phyloP scores from a whole-genome alignment of 1,140 invertebrate species.

The Drosophila neocordata region DNA sequence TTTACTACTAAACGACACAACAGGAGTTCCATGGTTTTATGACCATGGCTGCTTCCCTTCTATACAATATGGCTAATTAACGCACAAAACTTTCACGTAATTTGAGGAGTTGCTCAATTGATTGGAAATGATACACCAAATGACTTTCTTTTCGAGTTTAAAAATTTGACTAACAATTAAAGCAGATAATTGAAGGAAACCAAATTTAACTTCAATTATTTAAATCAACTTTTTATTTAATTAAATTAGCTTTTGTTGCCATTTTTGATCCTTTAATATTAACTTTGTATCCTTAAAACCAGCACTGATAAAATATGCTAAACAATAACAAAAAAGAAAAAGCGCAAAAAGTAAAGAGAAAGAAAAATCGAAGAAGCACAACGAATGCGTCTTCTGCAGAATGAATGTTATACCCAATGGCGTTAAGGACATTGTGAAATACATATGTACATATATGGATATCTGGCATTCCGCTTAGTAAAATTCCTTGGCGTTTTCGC shows the following conservation, averaged over 20 bases:
- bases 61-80: slow-evolving; percentile 21
- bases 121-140: slow-evolving; percentile 5
- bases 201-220: neutral
- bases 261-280: no score
- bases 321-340: neutral
- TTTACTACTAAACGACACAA: slow-evolving; percentile 62
- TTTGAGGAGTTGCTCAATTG: slow-evolving; percentile 18
- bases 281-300: no score
- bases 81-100: slow-evolving; percentile 15
- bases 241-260: no score
- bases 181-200: no score
- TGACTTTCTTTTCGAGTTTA: neutral
- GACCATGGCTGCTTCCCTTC: slow-evolving; percentile 2
- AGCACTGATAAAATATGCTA: no score
- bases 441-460: no score
- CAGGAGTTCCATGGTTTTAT: slow-evolving; percentile 46
- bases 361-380: slow-evolving; percentile 5
- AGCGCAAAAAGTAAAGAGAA: neutral
- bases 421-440: slow-evolving; percentile 33
- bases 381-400: slow-evolving; percentile 44
- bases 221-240: no score
- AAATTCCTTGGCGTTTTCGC: slow-evolving; percentile 57
- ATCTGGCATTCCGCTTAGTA: slow-evolving; percentile 41
- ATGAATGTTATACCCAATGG: slow-evolving; percentile 40
- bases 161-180: neutral